phyloP scores from a whole-genome alignment of 2,113 vertebrate species.

The Antennarius striatus region DNA sequence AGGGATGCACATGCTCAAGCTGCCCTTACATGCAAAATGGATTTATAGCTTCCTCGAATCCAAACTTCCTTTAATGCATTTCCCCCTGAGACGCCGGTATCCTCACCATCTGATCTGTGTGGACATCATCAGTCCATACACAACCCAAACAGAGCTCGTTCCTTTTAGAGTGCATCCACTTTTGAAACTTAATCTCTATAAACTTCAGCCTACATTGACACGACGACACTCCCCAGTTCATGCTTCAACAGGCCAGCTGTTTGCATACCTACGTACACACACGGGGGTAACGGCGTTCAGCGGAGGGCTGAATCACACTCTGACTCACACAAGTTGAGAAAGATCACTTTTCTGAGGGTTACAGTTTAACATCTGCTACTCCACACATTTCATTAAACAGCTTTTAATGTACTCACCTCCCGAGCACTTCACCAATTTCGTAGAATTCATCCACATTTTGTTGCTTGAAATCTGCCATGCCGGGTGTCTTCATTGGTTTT shows the following conservation, averaged over 20 bases:
- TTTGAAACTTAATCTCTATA: constrained; percentile 27
- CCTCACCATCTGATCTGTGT: constrained; percentile 24
- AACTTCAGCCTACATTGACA: constrained; percentile 32
- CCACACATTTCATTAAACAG: neutral
- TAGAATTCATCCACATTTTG: constrained; percentile 94
- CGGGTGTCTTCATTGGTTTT: constrained; percentile 84
- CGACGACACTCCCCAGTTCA: constrained; percentile 51
- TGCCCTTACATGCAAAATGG: constrained; percentile 31
- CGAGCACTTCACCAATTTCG: constrained; percentile 89
- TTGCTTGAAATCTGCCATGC: constrained; percentile 94
- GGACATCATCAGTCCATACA: constrained; percentile 8
- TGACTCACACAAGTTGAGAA: constrained; percentile 19
- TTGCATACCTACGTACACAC: constrained; percentile 25
- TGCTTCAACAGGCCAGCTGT: constrained; percentile 56
- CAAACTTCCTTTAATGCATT: constrained; percentile 58
- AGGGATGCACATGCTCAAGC: constrained; percentile 22
- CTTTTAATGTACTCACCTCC: constrained; percentile 83
- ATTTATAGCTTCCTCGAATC: constrained; percentile 61
- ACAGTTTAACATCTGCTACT: constrained; percentile 1
- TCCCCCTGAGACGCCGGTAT: constrained; percentile 35
- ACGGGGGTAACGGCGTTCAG: constrained; percentile 3
- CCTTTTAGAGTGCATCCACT: neutral
- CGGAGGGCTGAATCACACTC: constrained; percentile 8
- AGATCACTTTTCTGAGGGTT: neutral
- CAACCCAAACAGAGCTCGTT: constrained; percentile 16